Evolutionary conservation across 2,888 invertebrate species (phyloP).

Genomic region (Agonopterix subpropinquella): DNA sequence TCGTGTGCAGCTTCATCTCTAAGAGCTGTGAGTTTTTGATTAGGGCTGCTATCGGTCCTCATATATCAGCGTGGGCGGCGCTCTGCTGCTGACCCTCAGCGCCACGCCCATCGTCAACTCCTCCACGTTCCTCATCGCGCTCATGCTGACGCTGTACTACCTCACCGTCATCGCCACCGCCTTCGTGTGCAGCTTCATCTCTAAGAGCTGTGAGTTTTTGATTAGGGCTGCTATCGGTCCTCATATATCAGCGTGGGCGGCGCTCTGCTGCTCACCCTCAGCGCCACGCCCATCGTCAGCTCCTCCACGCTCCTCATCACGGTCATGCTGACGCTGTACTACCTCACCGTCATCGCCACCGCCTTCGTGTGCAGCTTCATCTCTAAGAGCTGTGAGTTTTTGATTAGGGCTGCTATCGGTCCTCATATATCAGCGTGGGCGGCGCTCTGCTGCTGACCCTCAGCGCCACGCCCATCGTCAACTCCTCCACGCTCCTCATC

Average conservation of each 20-base stretch:
- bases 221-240: too few relatives aligned
- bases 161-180: slow-evolving; percentile 74
- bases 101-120: slow-evolving; percentile 66
- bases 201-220: slow-evolving; percentile 73
- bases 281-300: slow-evolving; percentile 63
- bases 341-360: slow-evolving; percentile 72
- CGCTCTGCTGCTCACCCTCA: slow-evolving; percentile 43
- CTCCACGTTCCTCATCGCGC: slow-evolving; percentile 67
- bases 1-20: slow-evolving; percentile 73
- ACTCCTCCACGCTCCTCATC: slow-evolving; percentile 67
- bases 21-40: slow-evolving; percentile 69
- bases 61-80: slow-evolving; percentile 47
- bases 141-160: slow-evolving; percentile 76
- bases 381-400: slow-evolving; percentile 75
- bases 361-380: slow-evolving; percentile 71
- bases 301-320: slow-evolving; percentile 70
- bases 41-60: too few relatives aligned
- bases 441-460: slow-evolving; percentile 50
- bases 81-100: slow-evolving; percentile 43
- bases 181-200: slow-evolving; percentile 69
- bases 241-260: slow-evolving; percentile 46
- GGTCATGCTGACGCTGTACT: slow-evolving; percentile 75
- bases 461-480: slow-evolving; percentile 60
- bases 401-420: too few relatives aligned
- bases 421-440: slow-evolving; percentile 37